Evolutionary conservation across 2,797 vertebrate genomes (phyloP), one percentile per base, ranked within the genome.

Genomic region (Periparus ater): DNA sequence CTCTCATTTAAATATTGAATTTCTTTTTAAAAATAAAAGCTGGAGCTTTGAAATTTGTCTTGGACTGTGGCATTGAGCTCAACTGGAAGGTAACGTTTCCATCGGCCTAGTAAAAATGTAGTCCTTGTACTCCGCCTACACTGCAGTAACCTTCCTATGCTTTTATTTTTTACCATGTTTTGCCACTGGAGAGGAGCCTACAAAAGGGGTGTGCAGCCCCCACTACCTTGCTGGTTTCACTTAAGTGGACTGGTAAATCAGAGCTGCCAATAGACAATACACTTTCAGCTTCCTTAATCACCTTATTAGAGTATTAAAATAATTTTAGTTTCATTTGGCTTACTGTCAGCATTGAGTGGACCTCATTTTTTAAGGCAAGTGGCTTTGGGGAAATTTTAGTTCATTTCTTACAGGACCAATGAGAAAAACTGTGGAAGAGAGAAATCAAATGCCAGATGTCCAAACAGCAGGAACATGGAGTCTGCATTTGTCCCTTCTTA

Each of bases 1-100:
- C 20, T 71, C 36, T 34, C 8, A 5, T 17, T 60, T 81, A 75
- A 91, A 60, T 84, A 70, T 23, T 61, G 40, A 54, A 62, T 73
- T 85, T 85, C 27, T 75, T 58, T 88, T 58, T 29, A 51, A 95
- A 91, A 94, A 85, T 76, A 89, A 92, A 96, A 87, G 40, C 44
- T 78, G 13, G 60, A 72, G 7, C n/a, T 89, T 90, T 54, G 48
- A 38, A 62, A 61, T 72, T 74, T 92, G 40, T 48, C n/a, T 77
- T 85, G 30, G 55, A 62, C 51, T 92, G 34, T 87, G 58, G 89
- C 80, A 85, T 51, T 77, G 65, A 89, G 23, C 54, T 67, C 23
- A 58, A 32, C 44, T 85, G 62, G 50, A 92, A 88, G 47, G 54
- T 55, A 63, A 55, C 2, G 2, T 60, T 88, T 4, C 1, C 29